Evolutionary conservation across 2,113 vertebrate species (phyloP), one percentile per base, ranked within the genome.

Genomic region (Pitta sordida): DNA sequence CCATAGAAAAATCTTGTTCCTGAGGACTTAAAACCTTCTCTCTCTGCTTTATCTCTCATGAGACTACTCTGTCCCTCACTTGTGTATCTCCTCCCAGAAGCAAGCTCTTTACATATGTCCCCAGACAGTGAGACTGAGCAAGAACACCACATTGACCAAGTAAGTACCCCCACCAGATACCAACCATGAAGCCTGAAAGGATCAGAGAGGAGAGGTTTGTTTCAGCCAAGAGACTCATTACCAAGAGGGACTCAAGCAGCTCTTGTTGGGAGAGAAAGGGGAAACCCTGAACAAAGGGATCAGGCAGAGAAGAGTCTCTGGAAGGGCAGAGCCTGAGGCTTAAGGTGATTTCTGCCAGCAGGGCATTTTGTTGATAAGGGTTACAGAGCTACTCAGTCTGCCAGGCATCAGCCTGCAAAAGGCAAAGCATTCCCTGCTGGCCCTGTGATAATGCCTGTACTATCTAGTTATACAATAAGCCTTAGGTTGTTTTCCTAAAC

Each of bases 401-500:
- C 48, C 30, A 86, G 62, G 46, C 59, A 19, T 46, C 46, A 93
- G 74, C 65, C 74, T 87, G 53, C 62, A 91, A 89, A 79, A 43
- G 21, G 75, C 39, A 63, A 90, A 87, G 52, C 75, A 55, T 37
- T 82, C 87, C 71, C 91, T 70, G 20, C 74, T 84, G 92, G 88
- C 78, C 32, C 64, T 67, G 62, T 24, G 55, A 89, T 89, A 89
- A 91, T 84, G 67, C 65, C 89, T 89, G 56, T 68, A 86, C 36
- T 90, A 87, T 77, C 63, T 83, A 82, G 89, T 77, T 91, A 85
- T 83, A 96, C 91, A 95, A 77, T 69, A 55, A 92, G 59, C 87
- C 89, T 92, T 71, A 67, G 59, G 90, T 95, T 93, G 65, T 92
- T 96, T 91, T 88, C 71, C 63, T 80, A 94, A 85, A 90, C 34